Base-by-base conservation (phyloP, 2,888 invertebrate genomes). In the Machimus atricapillus region DNA sequence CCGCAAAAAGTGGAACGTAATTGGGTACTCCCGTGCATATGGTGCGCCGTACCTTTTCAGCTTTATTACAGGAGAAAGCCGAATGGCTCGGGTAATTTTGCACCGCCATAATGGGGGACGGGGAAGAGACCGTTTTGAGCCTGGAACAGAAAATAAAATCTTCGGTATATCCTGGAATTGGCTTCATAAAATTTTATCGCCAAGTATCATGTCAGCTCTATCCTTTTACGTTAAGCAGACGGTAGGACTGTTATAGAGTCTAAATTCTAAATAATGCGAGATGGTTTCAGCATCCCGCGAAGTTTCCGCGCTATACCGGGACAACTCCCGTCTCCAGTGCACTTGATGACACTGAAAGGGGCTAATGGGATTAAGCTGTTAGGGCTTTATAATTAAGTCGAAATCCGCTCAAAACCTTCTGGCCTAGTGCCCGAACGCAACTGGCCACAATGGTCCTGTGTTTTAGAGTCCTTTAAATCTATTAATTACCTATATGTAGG, bases 171-270 rank as follows among this genome's bases (percentile, higher is more conserved):
- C 23, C 31, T 58, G 27, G 31, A 83, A 83, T 83, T 58, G 66
- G 82, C 40, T 83, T 34, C 82, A 66, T 83, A 83, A 83, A 83
- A 83, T 83, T 83, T 83, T 83, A 83, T 83, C 58, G 40, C 5
- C 66, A 66, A 83, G 82, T 83, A 83, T 66, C 66, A 83, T 40
- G 66, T 83, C 66, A 66, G 82, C 82, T n/a, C 37, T 66, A 83
- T 31, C 40, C 19, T 37, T 83, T 66, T 7, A 58, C 34, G 23
- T 40, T 37, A 40, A 66, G 58, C 43, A 37, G 82, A 19, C 66
- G 37, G 19, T 37, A 83, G 56, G 37, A 66, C 34, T 37, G 2
- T 83, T 83, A 37, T 37, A 46, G 12, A 46, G 43, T 14, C 8
- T 46, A 4, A 16, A 66, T 14, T 27, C 14, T 6, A 66, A 66